Percentiles rank a stretch among this genome's conserved stretches.
These are phyloP conservation scores for Nomada fabriciana DNA, from an alignment of 2,888 invertebrate species.

Conservation along the genomic window DNA sequence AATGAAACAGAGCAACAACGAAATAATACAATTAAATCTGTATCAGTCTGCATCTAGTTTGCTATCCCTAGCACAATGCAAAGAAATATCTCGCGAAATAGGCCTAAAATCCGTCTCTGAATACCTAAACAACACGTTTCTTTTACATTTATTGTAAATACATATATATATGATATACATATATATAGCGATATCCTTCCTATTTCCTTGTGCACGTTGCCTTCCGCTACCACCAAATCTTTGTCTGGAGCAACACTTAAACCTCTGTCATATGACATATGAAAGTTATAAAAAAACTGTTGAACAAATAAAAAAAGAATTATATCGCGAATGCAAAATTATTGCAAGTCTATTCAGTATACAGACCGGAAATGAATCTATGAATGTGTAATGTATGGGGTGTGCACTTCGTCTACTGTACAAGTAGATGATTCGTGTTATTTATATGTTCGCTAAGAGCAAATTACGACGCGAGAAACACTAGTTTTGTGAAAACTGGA, in stretches of 20 bases:
- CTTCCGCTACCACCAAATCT: constrained; percentile 69
- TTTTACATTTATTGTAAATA: constrained; percentile 67
- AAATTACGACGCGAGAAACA: constrained; percentile 31
- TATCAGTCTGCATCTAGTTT: constrained; percentile 63
- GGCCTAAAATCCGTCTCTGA: constrained; percentile 74
- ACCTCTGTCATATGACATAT: constrained; percentile 56
- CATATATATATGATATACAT: constrained; percentile 40
- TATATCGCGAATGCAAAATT: constrained; percentile 38
- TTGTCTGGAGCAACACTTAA: constrained; percentile 59
- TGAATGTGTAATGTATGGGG: constrained; percentile 20
- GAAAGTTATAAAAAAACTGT: constrained; percentile 51
- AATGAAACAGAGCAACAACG: constrained; percentile 70
- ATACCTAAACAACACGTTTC: constrained; percentile 57
- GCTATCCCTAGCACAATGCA: constrained; percentile 68
- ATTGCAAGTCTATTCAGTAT: constrained; percentile 41
- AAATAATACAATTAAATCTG: constrained; percentile 69
- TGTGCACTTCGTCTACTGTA: constrained; percentile 22
- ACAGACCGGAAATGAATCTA: constrained; percentile 36
- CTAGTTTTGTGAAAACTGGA: constrained; percentile 58
- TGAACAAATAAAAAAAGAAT: constrained; percentile 35
- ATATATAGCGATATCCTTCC: constrained; percentile 57
- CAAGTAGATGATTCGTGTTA: constrained; percentile 33
- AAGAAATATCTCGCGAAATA: constrained; percentile 76
- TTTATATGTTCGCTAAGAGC: constrained; percentile 48
- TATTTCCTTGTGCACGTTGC: constrained; percentile 77